Percentiles rank a stretch among this genome's conserved stretches.
These are phyloP conservation scores for Eubasilissa splendida DNA, from an alignment of 2,888 invertebrate species.

Conservation along the genomic window DNA sequence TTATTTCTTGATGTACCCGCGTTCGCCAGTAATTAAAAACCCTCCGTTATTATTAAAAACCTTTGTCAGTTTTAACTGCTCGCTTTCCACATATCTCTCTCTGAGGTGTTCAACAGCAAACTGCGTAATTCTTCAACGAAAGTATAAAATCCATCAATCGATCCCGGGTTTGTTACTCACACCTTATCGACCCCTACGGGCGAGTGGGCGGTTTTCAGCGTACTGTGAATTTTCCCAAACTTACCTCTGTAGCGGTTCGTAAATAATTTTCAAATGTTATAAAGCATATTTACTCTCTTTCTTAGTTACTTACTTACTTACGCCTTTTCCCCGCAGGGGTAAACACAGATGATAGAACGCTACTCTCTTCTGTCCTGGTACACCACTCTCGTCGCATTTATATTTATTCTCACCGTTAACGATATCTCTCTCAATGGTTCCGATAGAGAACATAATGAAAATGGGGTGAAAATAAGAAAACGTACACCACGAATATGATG, in stretches of 20 bases:
- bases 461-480: no score
- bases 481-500: no score
- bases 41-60: constrained; percentile 31
- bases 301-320: no score
- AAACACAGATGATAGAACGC: no score
- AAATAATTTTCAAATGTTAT: neutral
- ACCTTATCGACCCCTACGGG: neutral
- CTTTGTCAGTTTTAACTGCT: constrained; percentile 28
- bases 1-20: constrained; percentile 3
- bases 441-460: no score
- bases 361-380: no score
- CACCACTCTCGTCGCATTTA: no score
- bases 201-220: neutral
- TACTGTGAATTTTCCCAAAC: constrained; percentile 14
- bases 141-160: constrained; percentile 28
- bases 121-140: constrained; percentile 22
- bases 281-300: no score
- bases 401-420: no score
- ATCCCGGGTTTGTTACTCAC: neutral
- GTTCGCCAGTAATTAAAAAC: constrained; percentile 21
- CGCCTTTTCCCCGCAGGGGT: no score
- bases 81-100: constrained; percentile 7
- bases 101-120: neutral
- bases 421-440: no score
- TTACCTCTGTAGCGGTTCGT: constrained; percentile 3